phyloP scores from a whole-genome alignment of 2,797 vertebrate species.

The Pelobates cultripes region DNA sequence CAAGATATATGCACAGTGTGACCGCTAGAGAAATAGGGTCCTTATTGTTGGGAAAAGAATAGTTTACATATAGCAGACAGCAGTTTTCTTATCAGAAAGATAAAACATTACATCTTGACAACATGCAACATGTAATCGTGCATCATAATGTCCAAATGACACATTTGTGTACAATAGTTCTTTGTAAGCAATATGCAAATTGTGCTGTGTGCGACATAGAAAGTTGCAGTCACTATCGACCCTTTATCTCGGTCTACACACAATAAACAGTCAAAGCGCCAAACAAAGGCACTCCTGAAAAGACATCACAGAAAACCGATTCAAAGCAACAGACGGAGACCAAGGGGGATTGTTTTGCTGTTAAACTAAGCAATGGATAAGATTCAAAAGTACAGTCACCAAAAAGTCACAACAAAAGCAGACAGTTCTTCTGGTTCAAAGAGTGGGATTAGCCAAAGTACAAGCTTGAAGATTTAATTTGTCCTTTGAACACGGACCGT shows the following conservation, averaged over 20 bases:
- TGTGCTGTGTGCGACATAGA: background rate
- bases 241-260: background rate
- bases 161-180: constrained; percentile 10
- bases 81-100: too few species aligned
- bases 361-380: constrained; percentile 24
- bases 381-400: constrained; percentile 15
- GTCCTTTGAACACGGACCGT: background rate
- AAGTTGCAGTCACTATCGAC: background rate
- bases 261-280: constrained; percentile 34
- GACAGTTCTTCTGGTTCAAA: constrained; percentile 22
- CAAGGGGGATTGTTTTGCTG: constrained; percentile 11
- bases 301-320: constrained; percentile 10
- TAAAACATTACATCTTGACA: too few species aligned
- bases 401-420: constrained; percentile 12
- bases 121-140: background rate
- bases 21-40: background rate
- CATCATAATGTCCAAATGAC: background rate
- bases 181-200: constrained; percentile 10
- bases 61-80: background rate
- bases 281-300: constrained; percentile 19
- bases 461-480: constrained; percentile 19
- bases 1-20: too few species aligned
- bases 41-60: background rate
- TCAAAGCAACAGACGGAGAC: constrained; percentile 20
- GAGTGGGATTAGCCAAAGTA: constrained; percentile 21